Percentiles rank a stretch among this genome's conserved stretches.
Conservation (phyloP, 2,888 invertebrate genomes). For the Drosophila stalkeri region DNA sequence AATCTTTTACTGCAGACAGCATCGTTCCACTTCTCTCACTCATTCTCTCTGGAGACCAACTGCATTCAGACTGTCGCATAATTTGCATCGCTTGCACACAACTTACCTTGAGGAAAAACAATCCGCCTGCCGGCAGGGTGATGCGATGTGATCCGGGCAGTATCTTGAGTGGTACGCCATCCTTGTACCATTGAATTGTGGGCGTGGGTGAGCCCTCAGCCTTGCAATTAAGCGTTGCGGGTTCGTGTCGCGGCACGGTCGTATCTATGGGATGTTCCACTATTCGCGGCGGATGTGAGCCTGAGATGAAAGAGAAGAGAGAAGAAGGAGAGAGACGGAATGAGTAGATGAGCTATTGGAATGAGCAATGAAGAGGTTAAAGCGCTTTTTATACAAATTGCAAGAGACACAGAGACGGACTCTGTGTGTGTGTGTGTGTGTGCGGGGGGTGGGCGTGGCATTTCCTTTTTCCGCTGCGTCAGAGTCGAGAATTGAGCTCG, state of each 20-base stretch:
- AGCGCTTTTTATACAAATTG: conserved; percentile 62
- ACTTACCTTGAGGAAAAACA: conserved; percentile 91
- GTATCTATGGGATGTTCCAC: conserved; percentile 96
- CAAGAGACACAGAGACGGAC: neutral
- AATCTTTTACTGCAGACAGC: neutral
- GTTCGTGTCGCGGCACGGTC: conserved; percentile 94
- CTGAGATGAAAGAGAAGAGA: conserved; percentile 76
- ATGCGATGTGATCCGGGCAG: conserved; percentile 90
- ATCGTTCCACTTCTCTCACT: too few species aligned
- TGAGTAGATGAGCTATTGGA: conserved; percentile 7
- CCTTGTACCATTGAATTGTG: conserved; percentile 93
- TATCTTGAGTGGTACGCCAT: conserved; percentile 87
- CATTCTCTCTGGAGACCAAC: neutral
- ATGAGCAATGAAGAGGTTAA: conserved; percentile 61
- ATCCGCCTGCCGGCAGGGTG: conserved; percentile 90
- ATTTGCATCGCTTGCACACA: conserved; percentile 1
- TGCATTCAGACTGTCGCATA: neutral
- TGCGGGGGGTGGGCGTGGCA: neutral
- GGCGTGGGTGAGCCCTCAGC: conserved; percentile 93
- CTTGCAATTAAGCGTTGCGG: conserved; percentile 95
- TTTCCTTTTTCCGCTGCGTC: conserved; percentile 72
- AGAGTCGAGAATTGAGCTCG: conserved; percentile 44
- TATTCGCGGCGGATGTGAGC: conserved; percentile 91
- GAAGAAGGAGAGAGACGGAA: neutral
- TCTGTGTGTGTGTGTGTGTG: too few species aligned